Evolutionary conservation across 2,113 vertebrate species (phyloP).

Genomic region (Acanthochromis polyacanthus): DNA sequence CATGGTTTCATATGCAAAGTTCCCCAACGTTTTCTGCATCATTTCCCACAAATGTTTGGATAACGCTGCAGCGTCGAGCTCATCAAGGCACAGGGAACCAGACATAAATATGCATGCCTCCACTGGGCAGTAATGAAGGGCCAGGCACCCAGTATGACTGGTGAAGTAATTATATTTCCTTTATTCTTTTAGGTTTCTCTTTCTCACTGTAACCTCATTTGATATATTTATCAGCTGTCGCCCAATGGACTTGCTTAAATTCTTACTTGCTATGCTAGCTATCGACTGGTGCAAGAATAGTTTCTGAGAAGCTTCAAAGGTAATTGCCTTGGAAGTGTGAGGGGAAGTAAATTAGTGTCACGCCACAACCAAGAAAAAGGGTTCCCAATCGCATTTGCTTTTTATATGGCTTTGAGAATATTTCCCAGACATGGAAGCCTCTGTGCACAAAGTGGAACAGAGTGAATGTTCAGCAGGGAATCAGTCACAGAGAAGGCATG

Average conservation of each 20-base stretch:
- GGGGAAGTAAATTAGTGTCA: conserved; percentile 86
- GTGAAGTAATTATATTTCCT: conserved; percentile 74
- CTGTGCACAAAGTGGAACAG: conserved; percentile 73
- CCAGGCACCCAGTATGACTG: conserved; percentile 59
- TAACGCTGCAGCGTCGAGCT: conserved; percentile 35
- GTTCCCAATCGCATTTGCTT: conserved; percentile 81
- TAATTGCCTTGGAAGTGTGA: conserved; percentile 88
- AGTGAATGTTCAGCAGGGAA: conserved; percentile 74
- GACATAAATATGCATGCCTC: conserved; percentile 57
- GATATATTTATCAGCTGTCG: conserved; percentile 83
- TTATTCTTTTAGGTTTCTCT: conserved; percentile 71
- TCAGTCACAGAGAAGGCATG: conserved; percentile 66
- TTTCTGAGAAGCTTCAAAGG: conserved; percentile 86
- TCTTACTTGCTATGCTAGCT: conserved; percentile 83
- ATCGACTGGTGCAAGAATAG: conserved; percentile 82
- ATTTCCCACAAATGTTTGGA: conserved; percentile 38
- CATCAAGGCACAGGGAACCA: conserved; percentile 48
- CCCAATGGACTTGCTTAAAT: conserved; percentile 83
- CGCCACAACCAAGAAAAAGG: conserved; percentile 81
- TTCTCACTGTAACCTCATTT: conserved; percentile 77
- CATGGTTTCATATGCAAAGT: conserved; percentile 27
- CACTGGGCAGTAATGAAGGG: conserved; percentile 61
- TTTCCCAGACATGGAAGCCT: conserved; percentile 70
- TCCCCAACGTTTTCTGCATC: conserved; percentile 4
- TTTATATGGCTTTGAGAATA: conserved; percentile 78